Conservation (phyloP, 2,113 vertebrate species). For the Sylvicapra grimmia region DNA sequence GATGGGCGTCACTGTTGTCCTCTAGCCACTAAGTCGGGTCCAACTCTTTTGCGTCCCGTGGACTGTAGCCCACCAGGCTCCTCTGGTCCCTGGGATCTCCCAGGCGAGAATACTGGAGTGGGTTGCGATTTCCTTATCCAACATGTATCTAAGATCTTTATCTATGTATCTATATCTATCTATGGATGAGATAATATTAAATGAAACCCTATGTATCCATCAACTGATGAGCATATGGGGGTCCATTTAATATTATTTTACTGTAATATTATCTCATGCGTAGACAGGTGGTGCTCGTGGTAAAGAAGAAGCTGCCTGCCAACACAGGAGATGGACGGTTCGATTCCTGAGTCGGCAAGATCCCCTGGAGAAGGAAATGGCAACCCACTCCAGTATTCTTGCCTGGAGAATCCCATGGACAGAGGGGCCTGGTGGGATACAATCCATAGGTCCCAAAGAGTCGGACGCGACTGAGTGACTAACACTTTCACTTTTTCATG, state of each 20-base stretch:
- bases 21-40: neutral
- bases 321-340: neutral
- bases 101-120: neutral
- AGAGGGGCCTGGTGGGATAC: neutral
- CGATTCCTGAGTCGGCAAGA: neutral
- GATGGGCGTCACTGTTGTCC: accelerated
- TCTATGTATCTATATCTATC: neutral
- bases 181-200: neutral
- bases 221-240: neutral
- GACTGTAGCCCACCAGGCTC: neutral
- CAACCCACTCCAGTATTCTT: neutral
- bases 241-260: neutral
- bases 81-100: neutral
- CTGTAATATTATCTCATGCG: neutral
- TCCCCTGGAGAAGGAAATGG: neutral
- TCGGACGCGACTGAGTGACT: neutral
- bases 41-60: neutral
- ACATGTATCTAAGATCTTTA: neutral
- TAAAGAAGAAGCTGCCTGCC: neutral
- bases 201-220: neutral
- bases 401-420: neutral
- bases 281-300: neutral
- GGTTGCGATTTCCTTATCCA: neutral
- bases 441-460: neutral
- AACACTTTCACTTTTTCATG: neutral